Evolutionary conservation across 1,140 invertebrate genomes (phyloP), one percentile per base, ranked within the genome.

Genomic region (Olivierus martensii): DNA sequence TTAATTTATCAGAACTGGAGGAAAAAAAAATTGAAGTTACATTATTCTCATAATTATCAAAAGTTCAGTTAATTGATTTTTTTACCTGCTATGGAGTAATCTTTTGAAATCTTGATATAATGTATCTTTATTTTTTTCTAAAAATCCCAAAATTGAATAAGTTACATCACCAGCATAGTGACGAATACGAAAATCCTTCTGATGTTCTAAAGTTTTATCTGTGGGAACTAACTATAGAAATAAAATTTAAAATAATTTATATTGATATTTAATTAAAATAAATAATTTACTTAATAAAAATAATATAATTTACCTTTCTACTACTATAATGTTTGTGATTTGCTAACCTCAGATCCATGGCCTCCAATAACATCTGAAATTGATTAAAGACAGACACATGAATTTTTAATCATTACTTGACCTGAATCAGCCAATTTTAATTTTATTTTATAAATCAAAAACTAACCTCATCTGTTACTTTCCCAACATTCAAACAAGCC

Each of bases 161-260:
- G 84, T 83, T 2, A 97, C 92, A 69, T 94, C 88, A n/a, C 92
- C 92, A 3, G 92, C 92, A 68, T 96, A 96, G 65, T 96, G 92
- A 21, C 78, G 79, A 56, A 88, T 85, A 52, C 83, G 74, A 68
- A 94, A 94, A 63, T 92, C 81, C 58, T 80, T 77, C 64, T 81
- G 81, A 48, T 72, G 69, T 45, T 69, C 67, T 36, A 74, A 55
- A 10, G 64, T 65, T 57, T 73, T 73, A 58, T 74, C 71, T 28
- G 67, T 57, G 11, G 67, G 69, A 34, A 57, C 57, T 22, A 70
- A 46, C 70, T 72, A 53, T 6, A 28, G 28, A 2, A 6, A 9
- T 28, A 28, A 2, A 4, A 28, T 28, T 28, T 6, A 28, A 28
- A 28, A 28, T 28, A 6, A 28, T 28, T 28, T 28, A 28, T 28